Evolutionary conservation across 2,888 invertebrate genomes (phyloP).

Genomic region (Oxytorus armatus): DNA sequence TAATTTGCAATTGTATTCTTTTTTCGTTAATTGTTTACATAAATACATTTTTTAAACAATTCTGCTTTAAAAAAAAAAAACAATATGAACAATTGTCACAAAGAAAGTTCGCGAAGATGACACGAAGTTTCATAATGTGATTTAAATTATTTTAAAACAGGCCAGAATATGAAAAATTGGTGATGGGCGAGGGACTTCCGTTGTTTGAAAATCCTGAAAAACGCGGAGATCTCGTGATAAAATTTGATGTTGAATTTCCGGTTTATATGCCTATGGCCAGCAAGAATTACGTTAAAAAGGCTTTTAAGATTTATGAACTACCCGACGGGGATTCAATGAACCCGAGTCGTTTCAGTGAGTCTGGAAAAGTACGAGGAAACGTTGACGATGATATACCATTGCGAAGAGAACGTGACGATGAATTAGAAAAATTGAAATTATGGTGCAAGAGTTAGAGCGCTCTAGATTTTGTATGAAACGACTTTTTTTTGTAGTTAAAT

Average conservation of each 20-base stretch:
- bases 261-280: slow-evolving; percentile 85
- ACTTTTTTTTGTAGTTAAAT: too few relatives aligned
- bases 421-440: slow-evolving; percentile 66
- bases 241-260: slow-evolving; percentile 88
- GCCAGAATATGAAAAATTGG: slow-evolving; percentile 89
- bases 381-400: slow-evolving; percentile 73
- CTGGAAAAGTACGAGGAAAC: slow-evolving; percentile 74
- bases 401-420: slow-evolving; percentile 67
- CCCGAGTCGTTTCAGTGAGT: slow-evolving; percentile 72
- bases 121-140: slow-evolving; percentile 4
- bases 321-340: slow-evolving; percentile 70
- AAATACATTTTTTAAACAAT: neutral
- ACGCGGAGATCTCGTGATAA: slow-evolving; percentile 89
- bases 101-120: too few relatives aligned
- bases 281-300: slow-evolving; percentile 81
- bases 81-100: neutral
- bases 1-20: too few relatives aligned
- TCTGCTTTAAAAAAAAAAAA: neutral
- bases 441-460: slow-evolving; percentile 60
- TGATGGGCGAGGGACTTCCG: slow-evolving; percentile 91
- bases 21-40: neutral
- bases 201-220: slow-evolving; percentile 87
- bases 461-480: too few relatives aligned
- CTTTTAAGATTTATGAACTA: slow-evolving; percentile 69
- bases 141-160: slow-evolving; percentile 72